Conservation (phyloP, 2,797 vertebrate species). For the Chelidonichthys spinosus region DNA sequence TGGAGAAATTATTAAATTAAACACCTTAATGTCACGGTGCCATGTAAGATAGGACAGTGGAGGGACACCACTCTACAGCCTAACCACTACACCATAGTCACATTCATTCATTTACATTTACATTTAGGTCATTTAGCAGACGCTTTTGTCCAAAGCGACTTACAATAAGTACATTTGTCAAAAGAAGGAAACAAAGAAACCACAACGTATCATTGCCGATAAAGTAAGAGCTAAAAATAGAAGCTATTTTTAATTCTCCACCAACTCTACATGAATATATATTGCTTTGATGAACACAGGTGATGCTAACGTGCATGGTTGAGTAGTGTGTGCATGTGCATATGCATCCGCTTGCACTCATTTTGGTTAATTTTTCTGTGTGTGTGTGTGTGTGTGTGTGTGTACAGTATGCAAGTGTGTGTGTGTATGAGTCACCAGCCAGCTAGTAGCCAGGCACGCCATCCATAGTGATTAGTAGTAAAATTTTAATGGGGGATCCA, state of each 20-base stretch:
- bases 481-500: conserved; percentile 97
- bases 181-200: no score
- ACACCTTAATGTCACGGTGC: conserved; percentile 35
- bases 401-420: conserved; percentile 15
- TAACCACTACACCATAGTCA: not conserved
- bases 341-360: not conserved
- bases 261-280: not conserved
- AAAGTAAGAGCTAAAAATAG: no score
- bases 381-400: conserved; percentile 25
- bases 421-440: conserved; percentile 46
- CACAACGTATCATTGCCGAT: no score
- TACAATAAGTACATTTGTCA: no score
- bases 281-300: not conserved
- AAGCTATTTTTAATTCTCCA: conserved; percentile 5
- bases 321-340: conserved; percentile 14
- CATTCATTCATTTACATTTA: not conserved
- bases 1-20: conserved; percentile 9
- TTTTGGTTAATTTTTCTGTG: not conserved
- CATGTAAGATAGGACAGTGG: conserved; percentile 8
- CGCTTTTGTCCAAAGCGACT: no score
- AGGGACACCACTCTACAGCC: not conserved
- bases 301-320: not conserved
- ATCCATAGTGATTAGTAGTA: conserved; percentile 96
- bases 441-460: conserved; percentile 63
- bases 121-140: no score